phyloP scores from a whole-genome alignment of 2,888 invertebrate species.

The Folsomia candida region DNA sequence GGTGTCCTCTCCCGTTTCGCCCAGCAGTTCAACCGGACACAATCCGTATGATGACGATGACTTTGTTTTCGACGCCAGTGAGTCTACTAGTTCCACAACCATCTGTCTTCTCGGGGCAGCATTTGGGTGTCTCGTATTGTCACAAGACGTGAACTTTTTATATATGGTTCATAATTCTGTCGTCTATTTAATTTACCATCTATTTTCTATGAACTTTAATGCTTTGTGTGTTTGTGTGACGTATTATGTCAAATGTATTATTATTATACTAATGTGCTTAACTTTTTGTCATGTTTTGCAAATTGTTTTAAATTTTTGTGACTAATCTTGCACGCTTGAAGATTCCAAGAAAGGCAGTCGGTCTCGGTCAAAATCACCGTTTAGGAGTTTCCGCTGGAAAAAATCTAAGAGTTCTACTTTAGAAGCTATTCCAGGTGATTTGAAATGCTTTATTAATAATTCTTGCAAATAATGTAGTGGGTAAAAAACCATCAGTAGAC shows the following conservation, averaged over 20 bases:
- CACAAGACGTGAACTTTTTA: neutral
- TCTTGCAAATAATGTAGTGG: too few relatives aligned
- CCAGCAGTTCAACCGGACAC: neutral
- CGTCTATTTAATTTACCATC: neutral
- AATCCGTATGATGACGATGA: conserved; percentile 15
- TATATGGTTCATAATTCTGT: neutral
- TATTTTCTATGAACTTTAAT: neutral
- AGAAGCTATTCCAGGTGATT: conserved; percentile 54
- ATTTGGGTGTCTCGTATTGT: too few relatives aligned
- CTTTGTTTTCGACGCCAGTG: conserved; percentile 19
- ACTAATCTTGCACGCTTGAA: conserved; percentile 31
- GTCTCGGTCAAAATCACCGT: conserved; percentile 89
- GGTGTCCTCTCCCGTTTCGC: neutral
- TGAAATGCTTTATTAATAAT: too few relatives aligned
- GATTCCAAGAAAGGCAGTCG: conserved; percentile 64
- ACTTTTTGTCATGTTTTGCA: conserved; percentile 25
- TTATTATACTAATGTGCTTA: neutral
- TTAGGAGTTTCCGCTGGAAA: conserved; percentile 89
- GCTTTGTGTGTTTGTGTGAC: conserved; percentile 12
- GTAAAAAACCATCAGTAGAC: too few relatives aligned
- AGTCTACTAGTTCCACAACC: conserved; percentile 1
- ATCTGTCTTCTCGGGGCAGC: conserved; percentile 2
- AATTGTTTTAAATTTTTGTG: conserved; percentile 20
- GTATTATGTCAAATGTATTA: neutral
- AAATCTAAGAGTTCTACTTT: conserved; percentile 62